phyloP scores from a whole-genome alignment of 2,797 vertebrate species.

The Antennarius maculatus region DNA sequence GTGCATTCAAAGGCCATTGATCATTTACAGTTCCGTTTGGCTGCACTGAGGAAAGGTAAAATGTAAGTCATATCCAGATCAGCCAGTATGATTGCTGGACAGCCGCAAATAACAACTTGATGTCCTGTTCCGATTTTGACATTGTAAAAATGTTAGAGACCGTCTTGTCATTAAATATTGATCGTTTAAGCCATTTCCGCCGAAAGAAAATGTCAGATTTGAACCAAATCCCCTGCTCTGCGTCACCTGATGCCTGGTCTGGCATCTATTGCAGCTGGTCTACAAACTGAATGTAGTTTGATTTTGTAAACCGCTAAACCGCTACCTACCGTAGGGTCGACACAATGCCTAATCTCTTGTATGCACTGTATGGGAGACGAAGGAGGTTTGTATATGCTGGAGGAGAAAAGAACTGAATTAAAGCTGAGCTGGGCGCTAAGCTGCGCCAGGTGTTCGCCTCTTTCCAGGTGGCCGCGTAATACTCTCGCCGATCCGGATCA shows the following conservation, averaged over 20 bases:
- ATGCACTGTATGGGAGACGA: slow-evolving; percentile 30
- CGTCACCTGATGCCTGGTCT: slow-evolving; percentile 19
- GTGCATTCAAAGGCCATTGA: background rate
- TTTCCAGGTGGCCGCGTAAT: slow-evolving; percentile 82
- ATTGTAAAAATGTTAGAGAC: too few species aligned
- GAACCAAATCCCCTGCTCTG: slow-evolving; percentile 14
- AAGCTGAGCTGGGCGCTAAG: slow-evolving; percentile 66
- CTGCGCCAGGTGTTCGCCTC: slow-evolving; percentile 74
- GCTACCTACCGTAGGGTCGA: slow-evolving; percentile 31
- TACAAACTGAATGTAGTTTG: slow-evolving; percentile 34
- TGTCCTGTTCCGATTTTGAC: background rate
- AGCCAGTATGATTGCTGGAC: too few species aligned
- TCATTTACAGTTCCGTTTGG: background rate
- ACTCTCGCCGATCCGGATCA: slow-evolving; percentile 77
- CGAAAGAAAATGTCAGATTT: too few species aligned
- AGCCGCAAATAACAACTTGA: too few species aligned
- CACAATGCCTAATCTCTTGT: slow-evolving; percentile 57
- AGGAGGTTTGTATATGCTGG: slow-evolving; percentile 51
- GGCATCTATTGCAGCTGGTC: slow-evolving; percentile 9
- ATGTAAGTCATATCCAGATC: too few species aligned
- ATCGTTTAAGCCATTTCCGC: too few species aligned
- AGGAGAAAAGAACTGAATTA: slow-evolving; percentile 57
- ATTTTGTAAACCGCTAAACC: slow-evolving; percentile 45
- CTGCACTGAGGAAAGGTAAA: too few species aligned
- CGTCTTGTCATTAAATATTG: too few species aligned